A percentile compares a stretch with the other conserved stretches of the same genome.
These are phyloP conservation scores for Drosophila pachea DNA, from an alignment of 1,140 invertebrate genomes.

Conservation along the genomic window DNA sequence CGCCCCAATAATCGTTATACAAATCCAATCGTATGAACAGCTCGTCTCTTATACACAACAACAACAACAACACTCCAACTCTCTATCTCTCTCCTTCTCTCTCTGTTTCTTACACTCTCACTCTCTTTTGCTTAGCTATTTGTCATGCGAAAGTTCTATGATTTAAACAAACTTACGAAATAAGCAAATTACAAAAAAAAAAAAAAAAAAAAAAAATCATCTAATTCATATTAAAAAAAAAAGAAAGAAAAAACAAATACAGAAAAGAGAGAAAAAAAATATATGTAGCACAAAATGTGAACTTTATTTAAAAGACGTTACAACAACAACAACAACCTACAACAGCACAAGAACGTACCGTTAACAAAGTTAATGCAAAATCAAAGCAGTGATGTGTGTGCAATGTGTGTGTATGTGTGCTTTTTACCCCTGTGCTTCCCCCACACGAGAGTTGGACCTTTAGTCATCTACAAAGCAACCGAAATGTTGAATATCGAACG, in stretches of 20 bases:
- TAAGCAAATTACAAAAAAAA: constrained; percentile 68
- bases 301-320: constrained; percentile 74
- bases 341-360: constrained; percentile 56
- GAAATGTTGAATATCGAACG: constrained; percentile 13
- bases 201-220: constrained; percentile 40
- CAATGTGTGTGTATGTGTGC: constrained; percentile 29
- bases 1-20: constrained; percentile 11
- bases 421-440: constrained; percentile 40
- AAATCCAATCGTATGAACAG: constrained; percentile 31
- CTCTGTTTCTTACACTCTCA: constrained; percentile 29
- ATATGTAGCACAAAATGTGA: constrained; percentile 54
- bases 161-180: constrained; percentile 70
- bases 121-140: constrained; percentile 44
- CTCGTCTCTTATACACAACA: constrained; percentile 50
- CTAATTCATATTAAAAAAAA: constrained; percentile 67
- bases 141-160: constrained; percentile 45
- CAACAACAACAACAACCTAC: constrained; percentile 46
- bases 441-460: constrained; percentile 37
- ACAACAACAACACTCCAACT: constrained; percentile 43
- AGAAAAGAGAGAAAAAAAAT: constrained; percentile 63
- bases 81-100: constrained; percentile 41
- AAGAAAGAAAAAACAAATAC: constrained; percentile 54
- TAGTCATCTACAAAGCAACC: neutral
- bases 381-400: constrained; percentile 64
- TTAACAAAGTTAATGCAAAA: constrained; percentile 46